These are phyloP conservation scores for Apodemia zela DNA, from an alignment of 2,888 invertebrate species.

Conservation along the genomic window DNA sequence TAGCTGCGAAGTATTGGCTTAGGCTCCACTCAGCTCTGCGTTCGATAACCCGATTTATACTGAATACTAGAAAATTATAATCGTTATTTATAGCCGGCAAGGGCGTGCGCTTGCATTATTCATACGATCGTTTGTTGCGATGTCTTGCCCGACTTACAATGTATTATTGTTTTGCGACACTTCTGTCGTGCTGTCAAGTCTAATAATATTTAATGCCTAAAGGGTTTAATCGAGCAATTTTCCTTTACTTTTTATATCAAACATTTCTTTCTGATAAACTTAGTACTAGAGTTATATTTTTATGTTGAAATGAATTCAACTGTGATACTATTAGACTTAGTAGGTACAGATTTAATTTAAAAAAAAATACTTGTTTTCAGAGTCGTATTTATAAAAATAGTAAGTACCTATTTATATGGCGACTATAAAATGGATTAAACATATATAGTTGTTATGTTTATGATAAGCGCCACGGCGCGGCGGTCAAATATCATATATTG, in stretches of 20 bases:
- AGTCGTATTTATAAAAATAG: no score
- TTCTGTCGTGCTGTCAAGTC: slow-evolving; percentile 21
- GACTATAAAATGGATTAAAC: no score
- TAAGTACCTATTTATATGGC: no score
- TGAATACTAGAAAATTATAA: slow-evolving; percentile 73
- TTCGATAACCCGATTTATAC: slow-evolving; percentile 65
- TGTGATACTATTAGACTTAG: no score
- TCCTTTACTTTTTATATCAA: not conserved
- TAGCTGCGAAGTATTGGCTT: slow-evolving; percentile 36
- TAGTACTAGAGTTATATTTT: no score
- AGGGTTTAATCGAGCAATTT: not conserved
- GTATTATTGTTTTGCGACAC: slow-evolving; percentile 44
- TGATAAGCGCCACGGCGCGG: no score
- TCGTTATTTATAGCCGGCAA: slow-evolving; percentile 65
- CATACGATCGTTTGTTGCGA: slow-evolving; percentile 51
- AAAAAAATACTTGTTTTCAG: no score
- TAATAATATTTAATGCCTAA: slow-evolving; percentile 14
- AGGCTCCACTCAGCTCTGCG: slow-evolving; percentile 43
- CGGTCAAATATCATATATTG: no score
- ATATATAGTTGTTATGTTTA: no score
- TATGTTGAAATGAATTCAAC: no score
- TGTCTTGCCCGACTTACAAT: slow-evolving; percentile 52
- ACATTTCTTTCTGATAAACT: not conserved
- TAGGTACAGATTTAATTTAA: no score
- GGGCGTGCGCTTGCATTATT: slow-evolving; percentile 70